Percentiles rank a stretch among this genome's conserved stretches.
phyloP scores from a whole-genome alignment of 2,888 invertebrate genomes.

The Stegana nigrithorax region DNA sequence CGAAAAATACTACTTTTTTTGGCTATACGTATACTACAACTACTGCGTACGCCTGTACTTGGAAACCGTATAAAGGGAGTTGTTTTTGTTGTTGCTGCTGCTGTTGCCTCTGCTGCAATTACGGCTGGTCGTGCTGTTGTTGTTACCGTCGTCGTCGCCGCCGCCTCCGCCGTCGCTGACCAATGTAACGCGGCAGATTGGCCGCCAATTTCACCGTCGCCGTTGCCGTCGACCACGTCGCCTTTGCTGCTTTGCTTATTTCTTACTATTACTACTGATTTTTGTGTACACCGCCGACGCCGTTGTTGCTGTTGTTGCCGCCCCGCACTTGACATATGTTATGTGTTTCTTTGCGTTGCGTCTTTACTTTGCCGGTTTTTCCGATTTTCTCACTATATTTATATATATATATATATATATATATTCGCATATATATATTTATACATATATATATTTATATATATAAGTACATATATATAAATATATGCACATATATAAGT shows the following conservation, averaged over 20 bases:
- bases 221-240: conserved; percentile 19
- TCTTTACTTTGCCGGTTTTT: conserved; percentile 31
- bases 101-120: conserved; percentile 43
- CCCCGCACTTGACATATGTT: conserved; percentile 50
- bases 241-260: conserved; percentile 11
- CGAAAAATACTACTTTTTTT: background rate
- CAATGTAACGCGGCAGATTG: conserved; percentile 20
- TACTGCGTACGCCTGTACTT: background rate
- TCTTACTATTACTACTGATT: conserved; percentile 11
- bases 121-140: conserved; percentile 40
- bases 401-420: background rate
- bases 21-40: too few species aligned
- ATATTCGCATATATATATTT: background rate
- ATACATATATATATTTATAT: background rate
- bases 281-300: conserved; percentile 19
- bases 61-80: conserved; percentile 2
- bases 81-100: background rate
- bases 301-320: conserved; percentile 34
- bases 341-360: conserved; percentile 28
- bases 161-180: conserved; percentile 14
- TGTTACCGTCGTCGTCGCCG: conserved; percentile 22
- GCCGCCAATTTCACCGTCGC: conserved; percentile 25
- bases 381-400: conserved; percentile 2
- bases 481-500: background rate
- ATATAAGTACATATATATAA: background rate